Evolutionary conservation across 1,140 invertebrate species (phyloP), one percentile per base, ranked within the genome.

Genomic region (Halyomorpha halys): DNA sequence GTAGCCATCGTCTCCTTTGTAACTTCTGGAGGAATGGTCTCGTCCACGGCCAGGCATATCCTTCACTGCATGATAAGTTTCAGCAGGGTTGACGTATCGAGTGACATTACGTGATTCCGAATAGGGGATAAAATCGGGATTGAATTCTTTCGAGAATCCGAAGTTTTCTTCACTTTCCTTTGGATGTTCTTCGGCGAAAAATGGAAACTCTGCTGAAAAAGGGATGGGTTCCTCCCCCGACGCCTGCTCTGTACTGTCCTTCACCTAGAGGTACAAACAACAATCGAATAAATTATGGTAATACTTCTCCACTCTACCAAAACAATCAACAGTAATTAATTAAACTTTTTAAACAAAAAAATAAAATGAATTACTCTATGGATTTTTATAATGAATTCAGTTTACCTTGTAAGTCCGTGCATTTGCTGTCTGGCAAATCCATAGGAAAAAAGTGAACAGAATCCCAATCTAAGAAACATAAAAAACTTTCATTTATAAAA

Each of bases 121-220:
- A 23, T 53, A 53, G 4, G 51, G 51, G 4, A 53, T 53, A 21
- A 53, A 53, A 21, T 53, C 51, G 11, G 16, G 51, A 53, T 23
- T 53, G 51, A 53, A 53, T 5, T 53, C 51, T 13, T 23, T 21
- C 3, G n/a, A 14, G 21, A 23, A 23, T 3, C 16, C 16, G 21
- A 53, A 53, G 51, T 13, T 14, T 53, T 53, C 51, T 53, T 23
- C 51, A 23, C 51, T 53, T 23, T 23, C 51, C 21, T 53, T 53
- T 13, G 16, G 51, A 14, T 21, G 2, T 14, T 21, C 51, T 3
- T 23, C 51, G 3, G 51, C n/a, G 21, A 53, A 53, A 23, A 53
- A 53, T 14, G n/a, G n/a, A n/a, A 53, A 53, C 51, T 53, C 51
- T 3, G 51, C 16, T 19, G 51, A 53, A 53, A 53, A 53, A 19